Base-by-base conservation (phyloP, 2,113 vertebrate genomes). In the Hirundichthys speculiger region DNA sequence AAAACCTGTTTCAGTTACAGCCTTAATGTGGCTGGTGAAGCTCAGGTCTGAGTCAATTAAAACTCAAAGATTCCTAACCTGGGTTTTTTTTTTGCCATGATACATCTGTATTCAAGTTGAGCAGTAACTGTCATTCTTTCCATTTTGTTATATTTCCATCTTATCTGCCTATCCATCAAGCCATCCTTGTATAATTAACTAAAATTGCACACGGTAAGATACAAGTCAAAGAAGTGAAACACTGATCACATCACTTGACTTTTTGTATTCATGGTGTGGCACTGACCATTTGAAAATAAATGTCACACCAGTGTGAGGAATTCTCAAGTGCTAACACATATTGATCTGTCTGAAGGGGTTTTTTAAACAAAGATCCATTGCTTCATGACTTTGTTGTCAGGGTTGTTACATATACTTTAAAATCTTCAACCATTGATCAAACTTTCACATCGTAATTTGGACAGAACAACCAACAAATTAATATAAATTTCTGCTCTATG, bases 341-440 rank as follows among this genome's bases (percentile, higher is more conserved):
- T 88, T 85, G 86, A 91, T 89, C 18, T 42, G 79, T 87, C 78
- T 78, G 68, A 80, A 69, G 47, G 75, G 74, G 75, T 85, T 89
- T 81, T 64, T 84, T 70, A 65, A 76, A 64, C 73, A 58, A 64
- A 61, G 62, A 74, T 82, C 49, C 14, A n/a, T 51, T 47, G 50
- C 49, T 79, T 70, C 34, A 64, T 57, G 24, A 64, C 69, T 65
- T 83, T 61, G 67, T 47, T 76, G 62, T 65, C 59, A 60, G 51
- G 18, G 42, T 67, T 76, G 63, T 61, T 70, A 70, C 51, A 18
- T 64, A 14, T 59, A 21, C 64, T 25, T 52, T 56, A 48, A 67
- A 7, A 56, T 76, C 53, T 30, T 50, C 46, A 27, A 47, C 46
- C 41, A 52, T 64, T 42, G 15, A 43, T 77, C 24, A 64, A 58